Base-by-base conservation (phyloP, 1,140 invertebrate species). In the Hyposmocoma kahamanoa region DNA sequence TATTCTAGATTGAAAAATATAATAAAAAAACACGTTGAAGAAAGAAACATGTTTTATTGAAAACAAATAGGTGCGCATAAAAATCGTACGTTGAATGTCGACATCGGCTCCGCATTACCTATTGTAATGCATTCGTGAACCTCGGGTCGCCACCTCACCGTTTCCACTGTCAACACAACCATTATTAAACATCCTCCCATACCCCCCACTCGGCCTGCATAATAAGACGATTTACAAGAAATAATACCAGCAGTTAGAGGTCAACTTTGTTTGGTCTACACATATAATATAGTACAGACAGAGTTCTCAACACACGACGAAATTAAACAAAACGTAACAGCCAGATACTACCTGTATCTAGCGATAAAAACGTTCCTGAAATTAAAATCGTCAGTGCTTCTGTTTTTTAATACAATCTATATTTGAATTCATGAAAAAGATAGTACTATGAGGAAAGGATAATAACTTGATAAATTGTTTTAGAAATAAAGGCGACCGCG, bases 121-220 rank as follows among this genome's bases (percentile, higher is more conserved):
- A 84, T 81, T 84, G 67, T 81, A 80, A 84, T 76, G 65, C 65
- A 84, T 76, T 65, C 67, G 67, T 67, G 67, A 63, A 57, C 56
- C 68, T 43, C 62, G 63, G 70, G 73, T 81, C 75, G 66, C 51
- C 66, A 76, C 72, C 68, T 79, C 72, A 47, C 34, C 32, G 58
- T 22, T 57, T 45, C 47, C 42, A 55, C 60, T 38, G 34, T 46
- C 42, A 34, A 46, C 43, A 13, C 50, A 41, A 62, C 79, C 75
- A 72, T 39, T 42, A 18, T 42, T 9, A 47, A n/a, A n/a, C 53
- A 74, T 65, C 59, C 76, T 56, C 42, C 39, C 56, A 41, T 54
- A 53, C 50, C 52, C 50, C 49, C 22, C 41, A 13, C 22, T 11
- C 22, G 15, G 13, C 11, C 10, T 26, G 39, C 22, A 39, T 26